Evolutionary conservation across 2,797 vertebrate species (phyloP), one percentile per base, ranked within the genome.

Genomic region (Brotula barbata): DNA sequence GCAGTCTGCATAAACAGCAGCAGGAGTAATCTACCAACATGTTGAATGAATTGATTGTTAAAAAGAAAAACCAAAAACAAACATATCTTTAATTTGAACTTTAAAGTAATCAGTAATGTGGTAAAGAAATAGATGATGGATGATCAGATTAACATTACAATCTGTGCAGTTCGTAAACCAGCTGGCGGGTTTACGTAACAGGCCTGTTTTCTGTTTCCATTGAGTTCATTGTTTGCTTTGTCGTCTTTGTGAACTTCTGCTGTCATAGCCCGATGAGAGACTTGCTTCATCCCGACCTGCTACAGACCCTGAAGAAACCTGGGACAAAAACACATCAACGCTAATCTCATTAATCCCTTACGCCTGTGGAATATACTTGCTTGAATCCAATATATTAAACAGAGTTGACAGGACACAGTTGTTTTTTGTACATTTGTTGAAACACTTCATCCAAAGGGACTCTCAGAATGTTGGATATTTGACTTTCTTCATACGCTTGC

Each of bases 221-320:
- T 53, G 71, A 64, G 33, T 50, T 71, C 17, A 23, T 62, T 62
- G 17, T 31, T 65, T 52, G 61, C 62, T 59, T 50, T 45, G 50
- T 50, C 52, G 69, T 75, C 44, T 64, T 39, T 58, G 50, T 53
- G 73, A 77, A 80, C 61, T 75, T 63, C 62, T 65, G 59, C 68
- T 42, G 17, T 37, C 50, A 66, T 53, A 62, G 53, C 41, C 62
- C 49, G 64, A 69, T 70, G 61, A 71, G 46, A 47, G 39, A 59
- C 68, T 71, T 15, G 65, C 46, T 73, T 68, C 33, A 11, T 41
- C 12, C 1, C 10, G 44, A 45, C 37, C 36, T 15, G 54, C 68
- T 91, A 92, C 77, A 89, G 83, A 37, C 90, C 87, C 70, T 90
- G 91, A 60, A 90, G 91, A 87, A 91, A 90, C 88, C 92, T 93